phyloP scores from a whole-genome alignment of 2,113 vertebrate species.

The Antechinus flavipes region DNA sequence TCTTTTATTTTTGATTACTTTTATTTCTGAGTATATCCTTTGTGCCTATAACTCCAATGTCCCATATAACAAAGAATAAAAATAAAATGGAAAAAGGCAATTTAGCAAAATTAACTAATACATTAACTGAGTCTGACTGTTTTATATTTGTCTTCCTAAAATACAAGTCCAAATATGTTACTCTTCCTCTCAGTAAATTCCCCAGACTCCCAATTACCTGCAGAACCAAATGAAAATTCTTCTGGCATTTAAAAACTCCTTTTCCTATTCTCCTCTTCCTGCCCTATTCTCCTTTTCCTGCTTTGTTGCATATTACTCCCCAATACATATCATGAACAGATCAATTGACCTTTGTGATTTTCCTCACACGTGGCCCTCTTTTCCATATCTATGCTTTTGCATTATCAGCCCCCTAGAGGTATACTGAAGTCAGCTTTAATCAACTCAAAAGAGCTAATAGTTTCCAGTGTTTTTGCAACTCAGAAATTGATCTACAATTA shows the following conservation, averaged over 20 bases:
- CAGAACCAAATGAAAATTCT: background rate
- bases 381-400: background rate
- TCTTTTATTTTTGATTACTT: background rate
- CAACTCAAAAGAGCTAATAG: background rate
- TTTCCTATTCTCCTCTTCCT: background rate
- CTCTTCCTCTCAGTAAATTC: background rate
- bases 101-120: background rate
- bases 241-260: background rate
- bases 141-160: background rate
- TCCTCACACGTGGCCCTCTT: background rate
- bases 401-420: background rate
- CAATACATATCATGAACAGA: background rate
- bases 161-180: background rate
- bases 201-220: background rate
- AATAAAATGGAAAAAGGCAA: background rate
- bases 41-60: background rate
- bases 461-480: background rate
- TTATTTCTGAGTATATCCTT: background rate
- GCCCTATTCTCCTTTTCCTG: background rate
- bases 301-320: background rate
- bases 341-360: background rate
- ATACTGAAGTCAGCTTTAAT: background rate
- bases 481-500: background rate
- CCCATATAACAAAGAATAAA: background rate
- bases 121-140: background rate